These are phyloP conservation scores for Eupsittula cactorum DNA, from an alignment of 2,113 vertebrate genomes.

Conservation along the genomic window DNA sequence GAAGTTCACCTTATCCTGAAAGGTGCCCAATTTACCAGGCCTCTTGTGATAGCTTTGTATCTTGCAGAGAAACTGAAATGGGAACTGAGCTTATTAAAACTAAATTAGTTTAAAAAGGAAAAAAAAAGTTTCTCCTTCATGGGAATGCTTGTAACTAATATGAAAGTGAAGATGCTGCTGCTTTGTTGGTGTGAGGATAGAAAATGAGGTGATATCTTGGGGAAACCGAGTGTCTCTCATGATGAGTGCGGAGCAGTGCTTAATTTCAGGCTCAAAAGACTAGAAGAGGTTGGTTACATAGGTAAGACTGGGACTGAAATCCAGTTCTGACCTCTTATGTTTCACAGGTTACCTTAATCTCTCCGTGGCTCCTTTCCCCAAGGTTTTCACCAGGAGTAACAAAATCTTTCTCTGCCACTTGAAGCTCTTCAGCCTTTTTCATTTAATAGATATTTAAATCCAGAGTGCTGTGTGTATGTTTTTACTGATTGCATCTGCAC, in stretches of 20 bases:
- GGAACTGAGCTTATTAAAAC: slow-evolving; percentile 35
- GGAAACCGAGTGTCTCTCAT: not conserved
- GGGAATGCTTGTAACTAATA: not conserved
- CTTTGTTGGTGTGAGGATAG: not conserved
- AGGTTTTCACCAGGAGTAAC: not conserved
- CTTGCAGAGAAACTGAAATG: not conserved
- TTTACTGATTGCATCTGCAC: not conserved
- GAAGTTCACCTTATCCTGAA: slow-evolving; percentile 34
- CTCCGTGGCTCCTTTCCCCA: not conserved
- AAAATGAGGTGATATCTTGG: not conserved
- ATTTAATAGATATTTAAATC: not conserved
- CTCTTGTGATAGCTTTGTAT: slow-evolving; percentile 11
- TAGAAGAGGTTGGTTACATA: not conserved
- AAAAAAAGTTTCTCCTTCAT: not conserved
- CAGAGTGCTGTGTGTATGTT: fast-evolving
- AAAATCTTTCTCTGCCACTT: not conserved
- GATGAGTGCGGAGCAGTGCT: not conserved
- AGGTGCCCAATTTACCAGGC: slow-evolving; percentile 21
- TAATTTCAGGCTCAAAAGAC: not conserved
- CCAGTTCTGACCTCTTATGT: not conserved
- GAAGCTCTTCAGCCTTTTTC: not conserved
- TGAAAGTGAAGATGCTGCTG: not conserved
- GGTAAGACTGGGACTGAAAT: fast-evolving
- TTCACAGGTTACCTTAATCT: not conserved
- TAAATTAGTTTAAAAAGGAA: not conserved